Percentiles rank a stretch among this genome's conserved stretches.
Evolutionary conservation across 2,797 vertebrate genomes (phyloP).

Genomic region (Macropus fuliginosus): DNA sequence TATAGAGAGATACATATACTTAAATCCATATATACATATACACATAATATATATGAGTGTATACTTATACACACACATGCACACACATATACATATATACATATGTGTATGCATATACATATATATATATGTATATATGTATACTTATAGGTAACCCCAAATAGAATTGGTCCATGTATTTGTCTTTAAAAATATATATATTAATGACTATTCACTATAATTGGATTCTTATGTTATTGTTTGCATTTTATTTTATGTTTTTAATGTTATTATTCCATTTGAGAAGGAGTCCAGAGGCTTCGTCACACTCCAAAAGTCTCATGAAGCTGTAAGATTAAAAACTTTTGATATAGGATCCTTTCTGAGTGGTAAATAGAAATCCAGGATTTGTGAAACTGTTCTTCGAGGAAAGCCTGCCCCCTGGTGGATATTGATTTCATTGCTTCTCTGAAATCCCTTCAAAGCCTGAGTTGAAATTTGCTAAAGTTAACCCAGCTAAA

Average conservation of each 20-base stretch:
- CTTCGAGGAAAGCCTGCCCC: constrained; percentile 20
- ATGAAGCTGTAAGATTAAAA: not conserved
- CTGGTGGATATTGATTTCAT: constrained; percentile 42
- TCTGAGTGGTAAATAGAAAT: not conserved
- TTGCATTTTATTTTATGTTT: not conserved
- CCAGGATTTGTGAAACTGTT: not conserved
- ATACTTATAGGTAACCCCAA: not conserved
- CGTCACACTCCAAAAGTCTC: not conserved
- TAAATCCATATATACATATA: not conserved
- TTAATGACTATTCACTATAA: not conserved
- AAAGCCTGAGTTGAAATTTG: not conserved
- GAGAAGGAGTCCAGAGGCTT: not conserved
- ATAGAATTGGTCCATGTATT: not conserved
- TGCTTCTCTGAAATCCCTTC: not conserved
- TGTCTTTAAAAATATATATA: not conserved
- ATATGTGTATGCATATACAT: no score
- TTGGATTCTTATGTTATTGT: not conserved
- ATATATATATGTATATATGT: no score
- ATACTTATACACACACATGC: not conserved
- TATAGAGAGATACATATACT: not conserved
- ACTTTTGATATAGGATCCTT: not conserved
- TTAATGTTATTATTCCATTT: not conserved
- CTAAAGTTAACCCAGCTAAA: not conserved
- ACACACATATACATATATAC: no score
- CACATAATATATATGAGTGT: not conserved